Evolutionary conservation across 2,888 invertebrate genomes (phyloP).

Genomic region (Heliconius ismenius): DNA sequence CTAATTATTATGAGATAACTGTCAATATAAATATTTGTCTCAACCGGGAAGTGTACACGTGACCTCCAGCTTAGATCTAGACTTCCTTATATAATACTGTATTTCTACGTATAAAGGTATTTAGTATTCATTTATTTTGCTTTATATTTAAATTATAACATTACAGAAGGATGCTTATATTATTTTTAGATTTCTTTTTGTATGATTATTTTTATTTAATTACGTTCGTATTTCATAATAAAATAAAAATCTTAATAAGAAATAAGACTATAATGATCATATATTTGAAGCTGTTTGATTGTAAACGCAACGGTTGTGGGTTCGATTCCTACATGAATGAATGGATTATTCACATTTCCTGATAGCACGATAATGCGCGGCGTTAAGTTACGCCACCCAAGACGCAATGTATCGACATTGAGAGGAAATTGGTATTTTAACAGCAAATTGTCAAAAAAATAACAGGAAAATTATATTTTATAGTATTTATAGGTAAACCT

Average conservation of each 20-base stretch:
- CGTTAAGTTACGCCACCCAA: not conserved
- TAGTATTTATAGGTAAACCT: not conserved
- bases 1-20: slow-evolving; percentile 6
- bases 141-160: not conserved
- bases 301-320: not conserved
- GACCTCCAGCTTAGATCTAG: slow-evolving; percentile 9
- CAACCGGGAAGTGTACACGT: slow-evolving; percentile 20
- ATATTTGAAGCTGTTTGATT: not conserved
- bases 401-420: not conserved
- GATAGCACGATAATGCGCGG: not conserved
- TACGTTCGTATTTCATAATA: not conserved
- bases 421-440: too few relatives aligned
- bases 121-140: not conserved
- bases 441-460: too few relatives aligned
- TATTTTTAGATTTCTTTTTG: not conserved
- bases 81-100: slow-evolving; percentile 4
- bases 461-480: too few relatives aligned
- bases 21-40: slow-evolving; percentile 13
- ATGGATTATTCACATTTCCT: not conserved
- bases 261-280: not conserved
- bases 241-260: not conserved
- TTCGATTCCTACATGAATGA: not conserved
- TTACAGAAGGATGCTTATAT: not conserved
- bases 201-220: not conserved
- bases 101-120: not conserved